phyloP scores from a whole-genome alignment of 2,113 vertebrate species.

The Gorsachius goisagi region DNA sequence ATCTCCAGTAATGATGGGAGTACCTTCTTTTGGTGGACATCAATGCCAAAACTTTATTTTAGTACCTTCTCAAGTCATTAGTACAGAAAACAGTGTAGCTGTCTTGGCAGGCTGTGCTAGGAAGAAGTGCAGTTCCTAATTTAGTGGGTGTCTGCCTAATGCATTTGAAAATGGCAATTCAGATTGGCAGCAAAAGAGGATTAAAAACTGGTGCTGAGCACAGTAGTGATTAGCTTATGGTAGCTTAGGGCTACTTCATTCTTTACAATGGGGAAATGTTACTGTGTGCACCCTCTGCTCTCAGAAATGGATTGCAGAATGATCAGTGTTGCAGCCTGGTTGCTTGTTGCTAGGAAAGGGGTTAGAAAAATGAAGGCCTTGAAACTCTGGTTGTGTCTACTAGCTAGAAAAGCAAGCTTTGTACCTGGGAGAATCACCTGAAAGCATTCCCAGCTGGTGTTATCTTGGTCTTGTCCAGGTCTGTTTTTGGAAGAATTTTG shows the following conservation, averaged over 20 bases:
- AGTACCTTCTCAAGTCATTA: neutral
- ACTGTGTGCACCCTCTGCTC: neutral
- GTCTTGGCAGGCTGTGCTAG: constrained; percentile 7
- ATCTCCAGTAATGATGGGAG: neutral
- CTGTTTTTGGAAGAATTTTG: neutral
- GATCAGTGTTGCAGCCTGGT: neutral
- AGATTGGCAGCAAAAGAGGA: neutral
- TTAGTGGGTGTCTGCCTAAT: neutral
- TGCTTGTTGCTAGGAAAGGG: neutral
- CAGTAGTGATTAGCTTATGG: neutral
- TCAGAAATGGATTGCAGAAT: neutral
- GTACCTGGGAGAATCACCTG: neutral
- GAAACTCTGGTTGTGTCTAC: neutral
- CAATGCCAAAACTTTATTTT: constrained; percentile 25
- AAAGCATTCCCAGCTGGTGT: neutral
- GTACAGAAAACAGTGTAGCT: neutral
- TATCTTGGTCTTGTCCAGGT: neutral
- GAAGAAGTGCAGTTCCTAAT: neutral
- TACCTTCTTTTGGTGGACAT: neutral
- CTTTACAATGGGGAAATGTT: neutral
- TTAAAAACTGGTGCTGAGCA: neutral
- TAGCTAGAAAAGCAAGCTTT: neutral
- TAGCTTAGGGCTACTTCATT: neutral
- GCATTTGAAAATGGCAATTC: neutral
- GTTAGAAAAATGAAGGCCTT: neutral